These are phyloP conservation scores for Babyrousa celebensis DNA, from an alignment of 2,797 vertebrate species.

Conservation along the genomic window DNA sequence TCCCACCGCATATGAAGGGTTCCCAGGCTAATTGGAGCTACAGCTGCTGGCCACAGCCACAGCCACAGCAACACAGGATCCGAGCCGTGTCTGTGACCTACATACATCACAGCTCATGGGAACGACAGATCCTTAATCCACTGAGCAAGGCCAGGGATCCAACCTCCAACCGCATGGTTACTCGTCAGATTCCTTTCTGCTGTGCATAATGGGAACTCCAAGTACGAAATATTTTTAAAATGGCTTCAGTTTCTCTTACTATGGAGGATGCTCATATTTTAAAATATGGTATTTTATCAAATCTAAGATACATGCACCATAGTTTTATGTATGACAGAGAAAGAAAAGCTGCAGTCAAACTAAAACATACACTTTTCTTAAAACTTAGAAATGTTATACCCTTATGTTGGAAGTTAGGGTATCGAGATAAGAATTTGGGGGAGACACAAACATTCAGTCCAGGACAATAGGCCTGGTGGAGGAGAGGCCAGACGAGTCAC, in stretches of 20 bases:
- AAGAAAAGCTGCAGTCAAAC: neutral
- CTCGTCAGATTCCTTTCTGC: no score
- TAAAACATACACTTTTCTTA: neutral
- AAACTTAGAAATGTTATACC: neutral
- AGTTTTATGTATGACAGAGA: neutral
- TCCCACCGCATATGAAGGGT: no score
- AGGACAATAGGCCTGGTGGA: neutral
- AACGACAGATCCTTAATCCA: no score
- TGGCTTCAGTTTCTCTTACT: neutral
- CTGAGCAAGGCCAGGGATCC: no score
- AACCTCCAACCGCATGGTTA: no score
- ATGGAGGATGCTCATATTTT: neutral
- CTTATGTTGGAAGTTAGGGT: neutral
- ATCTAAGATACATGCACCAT: neutral
- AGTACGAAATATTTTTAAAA: conserved; percentile 32
- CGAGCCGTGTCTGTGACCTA: no score
- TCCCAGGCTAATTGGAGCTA: no score
- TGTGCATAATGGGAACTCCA: neutral
- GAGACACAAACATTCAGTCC: neutral
- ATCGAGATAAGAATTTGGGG: neutral
- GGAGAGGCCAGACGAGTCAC: neutral
- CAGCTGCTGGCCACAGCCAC: no score
- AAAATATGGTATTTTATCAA: neutral
- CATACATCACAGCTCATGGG: no score
- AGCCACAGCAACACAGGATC: no score